Percentiles rank a stretch among this genome's conserved stretches.
These are phyloP conservation scores for Macropis europaea DNA, from an alignment of 2,888 invertebrate species.

Conservation along the genomic window DNA sequence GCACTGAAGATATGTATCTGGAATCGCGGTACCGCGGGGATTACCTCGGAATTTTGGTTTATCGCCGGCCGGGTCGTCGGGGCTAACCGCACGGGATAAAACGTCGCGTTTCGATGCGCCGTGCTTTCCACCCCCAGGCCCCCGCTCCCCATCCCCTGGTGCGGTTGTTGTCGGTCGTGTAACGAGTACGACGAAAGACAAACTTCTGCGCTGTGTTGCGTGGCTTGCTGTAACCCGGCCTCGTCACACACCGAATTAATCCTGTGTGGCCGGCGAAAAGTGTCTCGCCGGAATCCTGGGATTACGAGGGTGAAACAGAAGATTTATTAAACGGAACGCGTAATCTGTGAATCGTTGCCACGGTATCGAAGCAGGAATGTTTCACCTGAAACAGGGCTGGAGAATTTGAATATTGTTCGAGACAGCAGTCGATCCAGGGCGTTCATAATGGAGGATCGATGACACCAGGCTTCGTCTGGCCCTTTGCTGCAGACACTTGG, in stretches of 20 bases:
- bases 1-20: conserved; percentile 45
- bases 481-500: background rate
- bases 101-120: conserved; percentile 37
- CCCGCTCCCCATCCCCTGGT: background rate
- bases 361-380: too few species aligned
- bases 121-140: background rate
- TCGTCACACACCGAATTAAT: too few species aligned
- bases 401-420: too few species aligned
- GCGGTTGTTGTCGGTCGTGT: conserved; percentile 16
- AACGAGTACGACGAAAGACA: conserved; percentile 23
- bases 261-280: too few species aligned
- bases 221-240: too few species aligned
- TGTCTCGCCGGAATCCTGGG: too few species aligned
- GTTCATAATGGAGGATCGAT: background rate
- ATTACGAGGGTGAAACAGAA: too few species aligned
- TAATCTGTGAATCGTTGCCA: too few species aligned
- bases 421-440: background rate
- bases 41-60: conserved; percentile 59
- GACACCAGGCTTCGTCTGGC: background rate
- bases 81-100: conserved; percentile 57
- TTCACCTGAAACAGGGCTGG: too few species aligned
- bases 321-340: too few species aligned
- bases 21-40: conserved; percentile 45
- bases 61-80: conserved; percentile 45
- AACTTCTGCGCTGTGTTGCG: too few species aligned